These are phyloP conservation scores for Myotis yumanensis DNA, from an alignment of 2,113 vertebrate species.

Conservation along the genomic window DNA sequence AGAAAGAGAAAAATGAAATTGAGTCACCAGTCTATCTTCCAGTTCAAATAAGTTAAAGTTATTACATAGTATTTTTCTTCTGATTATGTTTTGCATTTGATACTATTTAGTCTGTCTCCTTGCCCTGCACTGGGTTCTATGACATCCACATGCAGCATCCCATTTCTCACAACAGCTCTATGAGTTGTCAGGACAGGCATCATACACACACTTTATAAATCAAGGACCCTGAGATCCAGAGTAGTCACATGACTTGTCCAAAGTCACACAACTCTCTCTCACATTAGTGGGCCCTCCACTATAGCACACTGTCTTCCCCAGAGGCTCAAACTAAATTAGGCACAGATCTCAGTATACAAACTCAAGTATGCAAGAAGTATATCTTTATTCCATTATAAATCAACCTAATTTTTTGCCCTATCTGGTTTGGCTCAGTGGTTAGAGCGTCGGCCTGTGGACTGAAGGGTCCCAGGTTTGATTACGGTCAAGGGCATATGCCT, in stretches of 20 bases:
- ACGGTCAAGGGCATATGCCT: too few relatives aligned
- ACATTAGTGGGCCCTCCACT: background rate
- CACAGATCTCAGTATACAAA: background rate
- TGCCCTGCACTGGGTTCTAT: background rate
- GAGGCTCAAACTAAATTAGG: background rate
- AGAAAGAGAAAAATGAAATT: conserved; percentile 42
- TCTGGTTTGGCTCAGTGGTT: too few relatives aligned
- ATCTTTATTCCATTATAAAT: background rate
- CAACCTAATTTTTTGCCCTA: background rate
- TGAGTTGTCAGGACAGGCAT: background rate
- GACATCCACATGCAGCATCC: background rate
- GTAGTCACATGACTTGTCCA: background rate
- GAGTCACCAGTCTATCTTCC: background rate
- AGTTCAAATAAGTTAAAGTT: background rate
- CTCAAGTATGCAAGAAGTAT: background rate
- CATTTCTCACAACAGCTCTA: background rate
- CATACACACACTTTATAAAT: background rate
- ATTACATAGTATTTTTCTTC: conserved; percentile 12
- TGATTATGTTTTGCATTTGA: background rate
- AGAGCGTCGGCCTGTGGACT: too few relatives aligned
- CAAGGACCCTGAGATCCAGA: background rate
- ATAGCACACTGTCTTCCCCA: background rate
- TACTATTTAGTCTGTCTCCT: background rate
- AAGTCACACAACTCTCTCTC: background rate
- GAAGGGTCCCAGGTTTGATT: too few relatives aligned